phyloP scores from a whole-genome alignment of 1,140 invertebrate species.

The Papilio aristodemus region DNA sequence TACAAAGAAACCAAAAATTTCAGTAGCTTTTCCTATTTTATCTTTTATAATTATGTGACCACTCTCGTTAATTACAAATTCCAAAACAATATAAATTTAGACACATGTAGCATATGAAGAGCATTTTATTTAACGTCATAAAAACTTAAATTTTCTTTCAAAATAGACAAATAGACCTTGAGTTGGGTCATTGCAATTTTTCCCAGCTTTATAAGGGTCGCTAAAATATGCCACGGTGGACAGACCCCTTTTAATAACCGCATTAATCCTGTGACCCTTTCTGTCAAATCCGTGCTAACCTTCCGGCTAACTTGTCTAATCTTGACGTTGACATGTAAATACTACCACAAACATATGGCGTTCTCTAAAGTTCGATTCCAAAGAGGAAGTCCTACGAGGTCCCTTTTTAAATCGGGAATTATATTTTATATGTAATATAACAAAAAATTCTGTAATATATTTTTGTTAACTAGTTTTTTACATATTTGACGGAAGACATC shows the following conservation, averaged over 20 bases:
- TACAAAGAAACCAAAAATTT: no score
- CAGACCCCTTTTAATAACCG: constrained; percentile 27
- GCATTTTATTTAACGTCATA: neutral
- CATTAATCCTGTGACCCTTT: constrained; percentile 34
- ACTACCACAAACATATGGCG: constrained; percentile 11
- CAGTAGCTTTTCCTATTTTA: no score
- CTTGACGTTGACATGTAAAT: constrained; percentile 16
- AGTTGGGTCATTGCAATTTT: constrained; percentile 32
- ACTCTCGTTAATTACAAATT: neutral
- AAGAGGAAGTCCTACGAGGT: no score
- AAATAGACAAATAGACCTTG: constrained; percentile 24
- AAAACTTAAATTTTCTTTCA: constrained; percentile 11
- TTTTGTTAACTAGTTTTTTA: neutral
- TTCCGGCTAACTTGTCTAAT: constrained; percentile 30
- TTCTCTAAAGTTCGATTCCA: neutral
- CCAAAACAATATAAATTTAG: neutral
- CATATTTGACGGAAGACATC: neutral
- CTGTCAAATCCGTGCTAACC: constrained; percentile 27
- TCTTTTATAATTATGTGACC: no score
- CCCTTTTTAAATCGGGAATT: no score
- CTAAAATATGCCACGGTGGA: constrained; percentile 28
- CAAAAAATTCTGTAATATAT: no score
- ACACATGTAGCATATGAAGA: neutral
- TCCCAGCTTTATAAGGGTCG: constrained; percentile 27
- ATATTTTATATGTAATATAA: neutral